Evolutionary conservation across 2,797 vertebrate species (phyloP), one percentile per base, ranked within the genome.

Genomic region (Protonibea diacanthus): DNA sequence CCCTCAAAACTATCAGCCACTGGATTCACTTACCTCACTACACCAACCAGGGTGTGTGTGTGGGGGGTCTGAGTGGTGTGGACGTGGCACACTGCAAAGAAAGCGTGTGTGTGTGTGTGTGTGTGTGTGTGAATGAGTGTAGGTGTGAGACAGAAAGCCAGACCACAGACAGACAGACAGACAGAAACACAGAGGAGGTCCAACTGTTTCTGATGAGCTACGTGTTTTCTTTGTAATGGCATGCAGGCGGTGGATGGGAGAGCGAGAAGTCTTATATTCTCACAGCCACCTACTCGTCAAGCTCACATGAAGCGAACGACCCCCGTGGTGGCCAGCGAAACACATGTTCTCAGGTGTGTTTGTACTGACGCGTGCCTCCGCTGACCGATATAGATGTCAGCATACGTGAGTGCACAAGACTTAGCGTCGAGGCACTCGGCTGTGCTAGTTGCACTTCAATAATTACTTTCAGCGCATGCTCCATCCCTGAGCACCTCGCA

Each of bases 1-100:
- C 94, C 85, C 75, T 86, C 85, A 84, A 90, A 92, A 91, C 89
- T 93, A 94, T 93, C 91, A 91, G 90, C 92, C 88, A 90, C 90
- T 90, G 92, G 93, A 94, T 94, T 94, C 91, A 86, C 90, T 95
- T 94, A 94, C 94, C 88, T 87, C 91, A 59, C 84, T 76, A 62
- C 86, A 75, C 77, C 81, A 83, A 52, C 78, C 62, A 20, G 76
- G 65, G 80, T 81, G 70, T 90, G 70, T 90, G 86, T 91, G 89
- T 90, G 92, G 86, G 87, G 84, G 89, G 91, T 92, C 88, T 88
- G 83, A 89, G 71, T 79, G 76, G 69, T 84, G 81, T 61, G 78
- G 81, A 86, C 52, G 14, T 64, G 83, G 83, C 84, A 82, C 23
- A 21, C 67, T 83, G 80, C 78, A 67, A 73, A 76, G 62, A 88